phyloP scores from a whole-genome alignment of 2,797 vertebrate species.

The Alectoris magna region DNA sequence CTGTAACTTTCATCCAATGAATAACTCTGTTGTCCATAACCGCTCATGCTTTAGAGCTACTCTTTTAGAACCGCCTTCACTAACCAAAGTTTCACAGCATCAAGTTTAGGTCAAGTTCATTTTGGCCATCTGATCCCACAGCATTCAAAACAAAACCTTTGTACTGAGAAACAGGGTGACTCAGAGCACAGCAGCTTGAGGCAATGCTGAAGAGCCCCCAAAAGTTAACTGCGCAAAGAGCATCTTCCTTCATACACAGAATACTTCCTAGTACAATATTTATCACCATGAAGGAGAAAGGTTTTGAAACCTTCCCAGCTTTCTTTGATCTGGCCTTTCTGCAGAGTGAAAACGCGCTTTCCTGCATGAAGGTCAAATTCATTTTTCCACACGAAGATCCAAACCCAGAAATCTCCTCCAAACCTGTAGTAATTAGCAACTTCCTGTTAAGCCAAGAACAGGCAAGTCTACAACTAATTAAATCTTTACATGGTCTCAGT shows the following conservation, averaged over 20 bases:
- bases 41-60: not conserved
- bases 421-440: not conserved
- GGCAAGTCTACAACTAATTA: not conserved
- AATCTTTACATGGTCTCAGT: not conserved
- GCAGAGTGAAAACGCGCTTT: not conserved
- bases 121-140: not conserved
- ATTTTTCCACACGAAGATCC: not conserved
- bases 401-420: not conserved
- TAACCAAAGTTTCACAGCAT: not conserved
- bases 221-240: not conserved
- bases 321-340: not conserved
- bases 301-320: not conserved
- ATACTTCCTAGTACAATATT: not conserved
- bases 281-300: not conserved
- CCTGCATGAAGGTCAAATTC: not conserved
- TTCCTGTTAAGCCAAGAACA: not conserved
- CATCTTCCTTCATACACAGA: not conserved
- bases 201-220: not conserved
- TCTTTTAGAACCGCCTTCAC: not conserved
- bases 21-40: not conserved
- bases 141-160: not conserved
- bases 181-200: not conserved
- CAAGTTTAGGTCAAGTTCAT: not conserved
- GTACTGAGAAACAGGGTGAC: not conserved
- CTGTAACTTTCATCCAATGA: not conserved